Conservation (phyloP, 2,113 vertebrate species). For the Cranoglanis bouderius region DNA sequence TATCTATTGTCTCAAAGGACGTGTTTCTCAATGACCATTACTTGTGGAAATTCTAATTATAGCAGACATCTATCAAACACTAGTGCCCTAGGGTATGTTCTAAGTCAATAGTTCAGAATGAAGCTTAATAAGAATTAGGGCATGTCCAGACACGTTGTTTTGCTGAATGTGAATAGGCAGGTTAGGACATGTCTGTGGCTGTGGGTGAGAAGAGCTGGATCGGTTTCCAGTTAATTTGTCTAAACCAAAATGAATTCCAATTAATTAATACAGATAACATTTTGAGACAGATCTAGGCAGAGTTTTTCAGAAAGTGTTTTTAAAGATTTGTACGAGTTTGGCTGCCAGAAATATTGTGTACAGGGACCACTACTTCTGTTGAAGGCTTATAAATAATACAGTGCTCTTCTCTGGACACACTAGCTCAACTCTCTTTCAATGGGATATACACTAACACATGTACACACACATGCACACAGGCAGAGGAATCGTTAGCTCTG, state of each 20-base stretch:
- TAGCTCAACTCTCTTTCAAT: neutral
- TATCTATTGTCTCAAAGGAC: neutral
- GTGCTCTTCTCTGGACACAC: neutral
- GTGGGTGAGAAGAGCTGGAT: neutral
- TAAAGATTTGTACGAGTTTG: neutral
- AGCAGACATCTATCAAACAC: neutral
- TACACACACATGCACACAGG: neutral
- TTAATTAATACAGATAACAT: neutral
- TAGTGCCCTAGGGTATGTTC: neutral
- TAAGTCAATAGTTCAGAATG: neutral
- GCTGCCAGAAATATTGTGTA: neutral
- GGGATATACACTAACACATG: neutral
- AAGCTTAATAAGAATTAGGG: neutral
- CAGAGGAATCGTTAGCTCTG: neutral
- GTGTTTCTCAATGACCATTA: neutral
- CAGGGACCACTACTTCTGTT: neutral
- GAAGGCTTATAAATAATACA: conserved; percentile 1
- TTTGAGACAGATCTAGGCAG: neutral
- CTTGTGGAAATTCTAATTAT: neutral
- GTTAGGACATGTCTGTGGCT: conserved; percentile 7
- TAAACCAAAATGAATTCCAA: neutral
- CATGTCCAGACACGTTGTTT: conserved; percentile 7
- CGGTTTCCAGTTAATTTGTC: neutral
- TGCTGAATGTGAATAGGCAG: conserved; percentile 9
- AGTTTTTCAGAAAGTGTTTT: neutral